Base-by-base conservation (phyloP, 2,113 vertebrate genomes). In the Gnathonemus longibarbis region DNA sequence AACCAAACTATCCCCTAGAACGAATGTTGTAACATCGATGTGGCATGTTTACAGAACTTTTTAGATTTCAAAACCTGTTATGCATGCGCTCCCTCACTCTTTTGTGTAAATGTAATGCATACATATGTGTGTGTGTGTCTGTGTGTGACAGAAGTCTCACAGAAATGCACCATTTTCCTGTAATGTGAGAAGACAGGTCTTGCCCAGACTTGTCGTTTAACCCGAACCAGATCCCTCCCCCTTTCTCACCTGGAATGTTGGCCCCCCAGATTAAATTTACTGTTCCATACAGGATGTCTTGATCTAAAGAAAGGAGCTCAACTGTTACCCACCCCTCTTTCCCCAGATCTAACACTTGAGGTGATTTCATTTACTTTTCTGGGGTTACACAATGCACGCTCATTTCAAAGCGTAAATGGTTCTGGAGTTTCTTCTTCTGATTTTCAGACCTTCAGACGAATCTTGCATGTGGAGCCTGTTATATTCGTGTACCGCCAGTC, bases 201-300 rank as follows among this genome's bases (percentile, higher is more conserved):
- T 92, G 92, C 93, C 90, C 84, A 90, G 90, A 84, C 91, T 90
- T 88, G 91, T 87, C 88, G 49, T 86, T 91, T 93, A 90, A 91
- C 90, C 92, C 91, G 88, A 90, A 27, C 46, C 74, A 84, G 62
- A 46, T 88, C 53, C 90, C 15, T 87, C 17, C 42, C 19, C 31
- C 66, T 93, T 92, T 93, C 91, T 93, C 77, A 90, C 50, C 85
- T 91, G 93, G 92, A 95, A 94, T 94, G 94, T 90, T 89, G 92
- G 84, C 89, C 52, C 52, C 35, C 91, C 87, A 88, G 92, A 93
- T 93, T 91, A 86, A 89, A 88, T 93, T 92, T 87, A 91, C 86
- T 3, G 91, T 88, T 42, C 85, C 52, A 17, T 87, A 87, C 62
- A 86, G 74, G 80, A 84, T 46, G 42, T 58, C 85, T 66, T 45